Base-by-base conservation (phyloP, 2,113 vertebrate genomes). In the Tenebrosternarchus preto region DNA sequence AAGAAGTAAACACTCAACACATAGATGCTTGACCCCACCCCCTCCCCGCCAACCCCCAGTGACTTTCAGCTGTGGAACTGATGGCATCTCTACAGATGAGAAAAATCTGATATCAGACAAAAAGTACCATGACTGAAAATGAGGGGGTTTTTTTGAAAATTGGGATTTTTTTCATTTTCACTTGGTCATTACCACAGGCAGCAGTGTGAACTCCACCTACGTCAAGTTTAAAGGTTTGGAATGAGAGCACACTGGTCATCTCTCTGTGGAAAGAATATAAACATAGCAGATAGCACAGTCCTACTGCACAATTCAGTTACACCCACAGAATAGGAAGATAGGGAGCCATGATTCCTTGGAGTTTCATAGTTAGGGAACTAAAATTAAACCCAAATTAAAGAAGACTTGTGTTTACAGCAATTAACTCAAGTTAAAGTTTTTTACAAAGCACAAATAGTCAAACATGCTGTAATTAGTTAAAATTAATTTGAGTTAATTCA, bases 31-130 rank as follows among this genome's bases (percentile, higher is more conserved):
- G n/a, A n/a, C n/a, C n/a, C n/a, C 1, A 27, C 59, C 1, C 9
- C 66, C 25, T 22, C 53, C 33, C 27, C 91, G 82, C 96, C 95
- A 97, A 20, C 82, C 0, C 0, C 8, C 3, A 0, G 0, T 0
- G 5, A 70, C 16, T 20, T 90, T 71, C 1, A 93, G 71, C 22
- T 81, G 56, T 61, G 93, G 92, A 74, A 82, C 87, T 31, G 85
- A 87, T 20, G 90, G 91, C 39, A 22, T 16, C 67, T 43, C 92
- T 93, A 33, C 15, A 78, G 50, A 85, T 67, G 33, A 75, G 15
- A 20, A 72, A 24, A 33, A 33, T 5, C 0, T 27, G 2, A n/a
- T 12, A 53, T 5, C n/a, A 67, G 46, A n/a, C 15, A 8, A 67
- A 73, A 43, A 39, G 43, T 59, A 59, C 56, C n/a, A 59, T 59